These are phyloP conservation scores for Tenthredo notha DNA, from an alignment of 2,888 invertebrate genomes.

Conservation along the genomic window DNA sequence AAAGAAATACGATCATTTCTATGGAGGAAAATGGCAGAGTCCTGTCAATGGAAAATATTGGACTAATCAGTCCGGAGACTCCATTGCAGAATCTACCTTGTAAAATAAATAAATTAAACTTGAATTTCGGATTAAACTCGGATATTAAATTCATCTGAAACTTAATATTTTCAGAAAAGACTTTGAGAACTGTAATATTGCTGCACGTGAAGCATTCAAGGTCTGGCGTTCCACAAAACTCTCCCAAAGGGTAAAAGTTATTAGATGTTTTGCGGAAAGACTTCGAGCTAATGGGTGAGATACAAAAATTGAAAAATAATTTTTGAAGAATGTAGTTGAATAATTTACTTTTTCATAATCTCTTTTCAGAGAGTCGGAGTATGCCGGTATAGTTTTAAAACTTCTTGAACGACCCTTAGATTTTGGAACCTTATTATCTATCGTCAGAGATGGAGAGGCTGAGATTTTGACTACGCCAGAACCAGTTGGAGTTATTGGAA, in stretches of 20 bases:
- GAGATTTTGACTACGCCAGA: constrained; percentile 59
- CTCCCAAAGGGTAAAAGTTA: background rate
- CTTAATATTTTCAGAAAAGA: constrained; percentile 15
- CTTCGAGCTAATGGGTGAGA: constrained; percentile 34
- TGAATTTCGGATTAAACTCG: background rate
- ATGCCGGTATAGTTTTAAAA: background rate
- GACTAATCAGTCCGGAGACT: background rate
- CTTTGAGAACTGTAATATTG: background rate
- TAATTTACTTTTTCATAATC: background rate
- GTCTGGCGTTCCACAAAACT: constrained; percentile 31
- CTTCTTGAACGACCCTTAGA: constrained; percentile 34
- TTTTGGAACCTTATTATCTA: constrained; percentile 56
- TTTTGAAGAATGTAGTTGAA: background rate
- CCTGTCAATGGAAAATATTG: constrained; percentile 35
- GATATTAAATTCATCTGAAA: background rate
- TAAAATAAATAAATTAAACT: background rate
- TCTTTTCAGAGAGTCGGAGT: constrained; percentile 23
- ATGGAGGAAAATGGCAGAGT: constrained; percentile 36
- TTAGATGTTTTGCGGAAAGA: constrained; percentile 36
- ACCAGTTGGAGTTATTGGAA: constrained; percentile 57
- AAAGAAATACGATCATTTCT: constrained; percentile 35
- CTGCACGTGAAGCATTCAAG: constrained; percentile 8
- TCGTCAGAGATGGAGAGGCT: constrained; percentile 58
- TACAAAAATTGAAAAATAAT: background rate
- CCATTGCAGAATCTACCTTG: constrained; percentile 18